Conservation (phyloP, 2,797 vertebrate species). For the Hephaestus fuliginosus region DNA sequence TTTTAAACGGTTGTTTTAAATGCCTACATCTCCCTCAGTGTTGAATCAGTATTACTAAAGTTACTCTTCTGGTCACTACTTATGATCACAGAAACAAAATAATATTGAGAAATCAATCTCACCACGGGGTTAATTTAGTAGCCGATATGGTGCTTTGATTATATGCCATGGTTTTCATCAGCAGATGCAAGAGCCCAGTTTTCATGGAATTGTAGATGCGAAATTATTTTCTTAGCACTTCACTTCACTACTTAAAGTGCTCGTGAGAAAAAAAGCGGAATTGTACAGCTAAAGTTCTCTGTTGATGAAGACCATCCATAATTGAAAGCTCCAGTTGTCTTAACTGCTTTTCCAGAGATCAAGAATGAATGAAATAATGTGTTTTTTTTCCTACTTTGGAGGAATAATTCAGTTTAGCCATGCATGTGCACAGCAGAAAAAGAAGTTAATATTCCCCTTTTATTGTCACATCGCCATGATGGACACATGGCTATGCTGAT, state of each 20-base stretch:
- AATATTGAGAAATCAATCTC: not conserved
- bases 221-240: not conserved
- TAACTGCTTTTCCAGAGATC: conserved; percentile 5
- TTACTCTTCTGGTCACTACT: not conserved
- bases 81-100: conserved; percentile 1
- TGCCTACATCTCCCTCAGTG: not conserved
- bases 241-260: not conserved
- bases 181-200: not conserved
- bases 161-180: not conserved
- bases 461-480: conserved; percentile 45
- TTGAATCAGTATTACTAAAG: not conserved
- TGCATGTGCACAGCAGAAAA: conserved; percentile 23
- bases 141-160: not conserved
- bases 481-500: conserved; percentile 50
- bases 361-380: conserved; percentile 12
- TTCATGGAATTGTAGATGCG: not conserved
- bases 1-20: not conserved
- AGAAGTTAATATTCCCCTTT: conserved; percentile 33
- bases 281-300: not conserved
- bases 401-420: conserved; percentile 25
- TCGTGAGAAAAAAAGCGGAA: not conserved
- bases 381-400: conserved; percentile 10
- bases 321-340: conserved; percentile 5
- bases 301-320: not conserved
- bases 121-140: not conserved